phyloP scores from a whole-genome alignment of 2,888 invertebrate species.

The Geotrupes spiniger region DNA sequence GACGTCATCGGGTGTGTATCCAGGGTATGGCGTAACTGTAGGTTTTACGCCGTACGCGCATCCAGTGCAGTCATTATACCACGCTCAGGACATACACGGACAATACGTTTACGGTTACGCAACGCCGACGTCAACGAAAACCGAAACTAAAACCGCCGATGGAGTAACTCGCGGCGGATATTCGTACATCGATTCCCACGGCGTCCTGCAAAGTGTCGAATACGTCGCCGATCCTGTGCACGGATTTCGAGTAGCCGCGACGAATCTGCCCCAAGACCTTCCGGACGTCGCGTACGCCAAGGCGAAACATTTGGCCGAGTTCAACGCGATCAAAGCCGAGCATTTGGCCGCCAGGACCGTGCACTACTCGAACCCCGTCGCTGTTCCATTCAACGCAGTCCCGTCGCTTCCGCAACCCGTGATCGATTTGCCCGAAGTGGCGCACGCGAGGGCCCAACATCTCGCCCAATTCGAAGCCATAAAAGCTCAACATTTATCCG shows the following conservation, averaged over 20 bases:
- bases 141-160: slow-evolving; percentile 60
- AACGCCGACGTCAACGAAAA: slow-evolving; percentile 64
- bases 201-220: slow-evolving; percentile 62
- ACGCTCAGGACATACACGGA: slow-evolving; percentile 57
- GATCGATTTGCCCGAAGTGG: slow-evolving; percentile 41
- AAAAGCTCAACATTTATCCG: slow-evolving; percentile 21
- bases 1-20: slow-evolving; percentile 15
- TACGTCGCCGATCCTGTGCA: slow-evolving; percentile 62
- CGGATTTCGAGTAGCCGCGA: slow-evolving; percentile 65
- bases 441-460: slow-evolving; percentile 40
- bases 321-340: slow-evolving; percentile 40
- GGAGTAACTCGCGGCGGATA: slow-evolving; percentile 66
- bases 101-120: slow-evolving; percentile 62
- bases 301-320: slow-evolving; percentile 43
- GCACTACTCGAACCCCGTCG: slow-evolving; percentile 37
- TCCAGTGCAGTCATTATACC: slow-evolving; percentile 50
- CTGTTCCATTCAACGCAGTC: slow-evolving; percentile 33
- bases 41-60: slow-evolving; percentile 42
- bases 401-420: slow-evolving; percentile 22
- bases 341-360: slow-evolving; percentile 34
- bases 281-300: slow-evolving; percentile 46
- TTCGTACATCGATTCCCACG: slow-evolving; percentile 66
- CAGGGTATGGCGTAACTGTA: slow-evolving; percentile 49
- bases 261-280: slow-evolving; percentile 59
- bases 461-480: slow-evolving; percentile 31